These are phyloP conservation scores for Ips typographus DNA, from an alignment of 1,140 invertebrate genomes.

Conservation along the genomic window DNA sequence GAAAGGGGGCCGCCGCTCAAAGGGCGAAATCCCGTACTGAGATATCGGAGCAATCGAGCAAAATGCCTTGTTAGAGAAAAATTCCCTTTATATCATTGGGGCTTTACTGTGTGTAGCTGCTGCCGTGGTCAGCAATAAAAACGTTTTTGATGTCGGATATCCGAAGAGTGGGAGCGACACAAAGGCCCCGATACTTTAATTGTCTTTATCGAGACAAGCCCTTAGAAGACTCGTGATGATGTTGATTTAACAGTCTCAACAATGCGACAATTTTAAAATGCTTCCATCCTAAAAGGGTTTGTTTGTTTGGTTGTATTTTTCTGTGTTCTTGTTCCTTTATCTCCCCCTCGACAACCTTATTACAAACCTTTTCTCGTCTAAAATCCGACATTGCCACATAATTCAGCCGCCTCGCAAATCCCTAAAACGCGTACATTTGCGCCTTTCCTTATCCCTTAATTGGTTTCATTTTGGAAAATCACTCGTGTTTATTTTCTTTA, in stretches of 20 bases:
- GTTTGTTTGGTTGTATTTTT: not conserved
- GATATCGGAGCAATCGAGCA: constrained; percentile 28
- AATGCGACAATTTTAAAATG: no score
- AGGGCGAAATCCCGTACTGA: not conserved
- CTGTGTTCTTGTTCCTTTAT: not conserved
- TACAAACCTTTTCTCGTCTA: not conserved
- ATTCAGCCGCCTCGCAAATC: constrained; percentile 12
- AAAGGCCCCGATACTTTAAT: constrained; percentile 30
- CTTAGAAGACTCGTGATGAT: no score
- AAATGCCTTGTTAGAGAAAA: constrained; percentile 33
- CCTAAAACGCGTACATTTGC: constrained; percentile 12
- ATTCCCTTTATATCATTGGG: constrained; percentile 28
- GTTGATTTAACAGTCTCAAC: no score
- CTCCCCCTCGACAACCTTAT: constrained; percentile 7
- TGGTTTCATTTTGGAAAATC: constrained; percentile 32
- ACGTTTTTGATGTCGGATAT: constrained; percentile 30
- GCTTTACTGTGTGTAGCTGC: not conserved
- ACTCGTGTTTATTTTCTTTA: constrained; percentile 31
- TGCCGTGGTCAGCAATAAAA: constrained; percentile 31
- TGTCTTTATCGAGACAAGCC: constrained; percentile 4
- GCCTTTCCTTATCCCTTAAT: constrained; percentile 26
- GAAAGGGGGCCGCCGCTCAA: not conserved
- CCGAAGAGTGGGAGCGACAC: constrained; percentile 9
- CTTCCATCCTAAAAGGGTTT: not conserved
- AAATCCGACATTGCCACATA: constrained; percentile 2